Evolutionary conservation across 1,140 invertebrate genomes (phyloP).

Genomic region (Sinonovacula constricta): DNA sequence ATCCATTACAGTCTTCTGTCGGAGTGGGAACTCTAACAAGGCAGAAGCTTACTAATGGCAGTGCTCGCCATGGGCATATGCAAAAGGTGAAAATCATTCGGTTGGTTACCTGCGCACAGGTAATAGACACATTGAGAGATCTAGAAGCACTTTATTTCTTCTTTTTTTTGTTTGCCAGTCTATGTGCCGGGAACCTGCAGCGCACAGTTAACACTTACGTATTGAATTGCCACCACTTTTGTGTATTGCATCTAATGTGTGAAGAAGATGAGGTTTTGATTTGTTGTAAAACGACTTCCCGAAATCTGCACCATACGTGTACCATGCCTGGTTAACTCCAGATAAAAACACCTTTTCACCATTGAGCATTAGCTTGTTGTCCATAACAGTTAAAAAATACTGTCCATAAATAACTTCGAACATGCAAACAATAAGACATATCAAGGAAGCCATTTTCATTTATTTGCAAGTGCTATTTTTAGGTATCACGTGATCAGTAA

Average conservation of each 20-base stretch:
- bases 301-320: constrained; percentile 58
- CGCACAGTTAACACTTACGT: too few relatives aligned
- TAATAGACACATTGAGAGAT: too few relatives aligned
- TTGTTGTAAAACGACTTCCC: constrained; percentile 72
- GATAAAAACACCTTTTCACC: constrained; percentile 75
- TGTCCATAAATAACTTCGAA: constrained; percentile 2
- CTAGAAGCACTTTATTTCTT: too few relatives aligned
- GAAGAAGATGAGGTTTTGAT: constrained; percentile 60
- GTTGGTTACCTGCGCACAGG: too few relatives aligned
- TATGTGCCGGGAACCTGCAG: too few relatives aligned
- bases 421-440: not conserved
- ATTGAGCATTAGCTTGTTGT: constrained; percentile 45
- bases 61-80: too few relatives aligned
- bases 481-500: constrained; percentile 25
- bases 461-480: constrained; percentile 10
- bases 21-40: too few relatives aligned
- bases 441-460: not conserved
- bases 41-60: too few relatives aligned
- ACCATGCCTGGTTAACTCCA: constrained; percentile 77
- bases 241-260: constrained; percentile 67
- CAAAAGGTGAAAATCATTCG: too few relatives aligned
- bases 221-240: constrained; percentile 74
- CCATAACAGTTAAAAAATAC: constrained; percentile 36
- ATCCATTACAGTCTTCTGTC: too few relatives aligned
- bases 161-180: too few relatives aligned